phyloP scores from a whole-genome alignment of 2,888 invertebrate genomes.

The Alloscopus bannaensis region DNA sequence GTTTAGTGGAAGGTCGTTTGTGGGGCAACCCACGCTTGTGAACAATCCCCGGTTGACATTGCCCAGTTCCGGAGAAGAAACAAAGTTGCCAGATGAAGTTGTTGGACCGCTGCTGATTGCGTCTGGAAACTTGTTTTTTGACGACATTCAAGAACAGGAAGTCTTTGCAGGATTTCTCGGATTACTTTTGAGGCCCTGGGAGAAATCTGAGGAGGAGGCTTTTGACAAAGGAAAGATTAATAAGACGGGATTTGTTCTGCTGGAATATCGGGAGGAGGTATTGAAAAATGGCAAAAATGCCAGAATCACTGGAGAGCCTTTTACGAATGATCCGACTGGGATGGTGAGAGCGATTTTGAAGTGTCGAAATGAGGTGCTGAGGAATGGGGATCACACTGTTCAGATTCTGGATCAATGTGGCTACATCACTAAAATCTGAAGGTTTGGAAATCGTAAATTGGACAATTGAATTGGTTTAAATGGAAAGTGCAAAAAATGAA shows the following conservation, averaged over 20 bases:
- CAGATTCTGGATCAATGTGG: no score
- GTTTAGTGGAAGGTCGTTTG: constrained; percentile 20
- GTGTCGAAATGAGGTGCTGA: no score
- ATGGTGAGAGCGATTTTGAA: constrained; percentile 30
- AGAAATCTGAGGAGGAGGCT: neutral
- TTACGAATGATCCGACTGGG: constrained; percentile 43
- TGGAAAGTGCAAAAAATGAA: no score
- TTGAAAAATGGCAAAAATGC: constrained; percentile 11
- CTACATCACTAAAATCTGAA: no score
- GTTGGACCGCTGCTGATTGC: constrained; percentile 20
- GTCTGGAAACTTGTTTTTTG: constrained; percentile 45
- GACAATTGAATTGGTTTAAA: no score
- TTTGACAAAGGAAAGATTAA: constrained; percentile 43
- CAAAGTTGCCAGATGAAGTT: constrained; percentile 9
- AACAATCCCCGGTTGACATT: constrained; percentile 20
- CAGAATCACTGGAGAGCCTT: constrained; percentile 7
- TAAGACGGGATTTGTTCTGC: constrained; percentile 33
- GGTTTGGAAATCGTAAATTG: no score
- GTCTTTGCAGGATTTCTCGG: constrained; percentile 28
- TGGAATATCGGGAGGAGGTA: constrained; percentile 21
- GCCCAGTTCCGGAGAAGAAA: neutral
- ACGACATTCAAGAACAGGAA: constrained; percentile 19
- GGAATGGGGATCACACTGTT: no score
- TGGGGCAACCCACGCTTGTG: constrained; percentile 18
- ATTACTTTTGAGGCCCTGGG: constrained; percentile 34